phyloP scores from a whole-genome alignment of 2,113 vertebrate genomes.

The Myotis yumanensis region DNA sequence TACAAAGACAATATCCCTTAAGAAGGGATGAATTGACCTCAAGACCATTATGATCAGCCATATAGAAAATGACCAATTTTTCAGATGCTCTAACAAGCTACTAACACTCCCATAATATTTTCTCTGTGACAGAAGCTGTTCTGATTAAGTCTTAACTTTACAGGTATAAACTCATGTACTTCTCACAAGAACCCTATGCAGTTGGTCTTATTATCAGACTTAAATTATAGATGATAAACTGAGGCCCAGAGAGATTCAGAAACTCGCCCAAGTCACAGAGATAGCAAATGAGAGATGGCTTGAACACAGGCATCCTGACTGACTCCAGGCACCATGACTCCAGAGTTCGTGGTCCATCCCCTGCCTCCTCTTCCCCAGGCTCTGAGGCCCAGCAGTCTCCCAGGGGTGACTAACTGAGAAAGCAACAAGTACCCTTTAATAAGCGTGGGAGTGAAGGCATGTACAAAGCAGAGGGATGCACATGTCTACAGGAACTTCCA shows the following conservation, averaged over 20 bases:
- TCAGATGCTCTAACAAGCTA: no score
- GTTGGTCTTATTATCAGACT: not conserved
- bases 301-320: not conserved
- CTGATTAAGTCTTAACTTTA: not conserved
- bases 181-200: not conserved
- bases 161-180: not conserved
- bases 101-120: not conserved
- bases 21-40: no score
- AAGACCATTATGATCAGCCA: no score
- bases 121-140: not conserved
- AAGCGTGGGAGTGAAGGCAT: not conserved
- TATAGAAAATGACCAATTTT: no score
- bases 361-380: not conserved
- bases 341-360: not conserved
- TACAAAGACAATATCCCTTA: not conserved
- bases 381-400: not conserved
- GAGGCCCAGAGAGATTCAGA: not conserved
- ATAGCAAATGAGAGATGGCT: not conserved
- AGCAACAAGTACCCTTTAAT: not conserved
- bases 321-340: not conserved
- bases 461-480: not conserved
- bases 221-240: not conserved
- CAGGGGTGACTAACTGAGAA: not conserved
- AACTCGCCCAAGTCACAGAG: not conserved
- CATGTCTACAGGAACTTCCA: not conserved